A percentile compares a stretch with the other conserved stretches of the same genome.
phyloP scores from a whole-genome alignment of 2,888 invertebrate genomes.

The Anodontia alba region DNA sequence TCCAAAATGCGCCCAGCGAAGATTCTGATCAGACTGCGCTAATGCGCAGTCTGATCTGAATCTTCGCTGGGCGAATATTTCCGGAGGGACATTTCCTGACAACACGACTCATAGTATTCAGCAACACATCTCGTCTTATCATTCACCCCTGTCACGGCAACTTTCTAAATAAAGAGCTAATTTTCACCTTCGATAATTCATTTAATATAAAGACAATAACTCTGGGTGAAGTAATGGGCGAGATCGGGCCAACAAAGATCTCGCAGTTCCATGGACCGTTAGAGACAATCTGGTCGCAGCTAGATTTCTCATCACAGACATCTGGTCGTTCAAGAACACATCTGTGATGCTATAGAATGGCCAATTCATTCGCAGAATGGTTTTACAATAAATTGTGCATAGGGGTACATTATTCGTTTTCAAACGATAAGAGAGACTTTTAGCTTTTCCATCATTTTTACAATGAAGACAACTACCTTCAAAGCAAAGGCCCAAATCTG shows the following conservation, averaged over 20 bases:
- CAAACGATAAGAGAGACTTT: too few relatives aligned
- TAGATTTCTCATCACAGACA: slow-evolving; percentile 57
- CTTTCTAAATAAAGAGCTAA: slow-evolving; percentile 22
- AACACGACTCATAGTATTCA: background rate
- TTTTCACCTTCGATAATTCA: slow-evolving; percentile 26
- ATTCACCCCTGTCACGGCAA: slow-evolving; percentile 7
- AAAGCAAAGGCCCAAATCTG: too few relatives aligned
- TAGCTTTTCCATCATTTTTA: too few relatives aligned
- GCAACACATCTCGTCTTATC: slow-evolving; percentile 3
- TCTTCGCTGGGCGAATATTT: too few relatives aligned
- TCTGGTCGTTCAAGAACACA: slow-evolving; percentile 60
- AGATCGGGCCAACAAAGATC: slow-evolving; percentile 57
- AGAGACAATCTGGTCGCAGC: slow-evolving; percentile 61
- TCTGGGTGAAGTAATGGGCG: slow-evolving; percentile 26
- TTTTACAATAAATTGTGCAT: background rate
- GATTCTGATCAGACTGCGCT: too few relatives aligned
- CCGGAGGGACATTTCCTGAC: too few relatives aligned
- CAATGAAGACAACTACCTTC: too few relatives aligned
- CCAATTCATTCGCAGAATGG: background rate
- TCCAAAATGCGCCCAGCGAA: too few relatives aligned
- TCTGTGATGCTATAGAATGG: slow-evolving; percentile 37
- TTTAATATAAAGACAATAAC: slow-evolving; percentile 24
- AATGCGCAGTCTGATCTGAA: too few relatives aligned
- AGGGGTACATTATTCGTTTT: background rate
- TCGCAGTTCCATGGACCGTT: slow-evolving; percentile 53